Evolutionary conservation across 2,888 invertebrate species (phyloP), one percentile per base, ranked within the genome.

Genomic region (Maniola hyperantus): DNA sequence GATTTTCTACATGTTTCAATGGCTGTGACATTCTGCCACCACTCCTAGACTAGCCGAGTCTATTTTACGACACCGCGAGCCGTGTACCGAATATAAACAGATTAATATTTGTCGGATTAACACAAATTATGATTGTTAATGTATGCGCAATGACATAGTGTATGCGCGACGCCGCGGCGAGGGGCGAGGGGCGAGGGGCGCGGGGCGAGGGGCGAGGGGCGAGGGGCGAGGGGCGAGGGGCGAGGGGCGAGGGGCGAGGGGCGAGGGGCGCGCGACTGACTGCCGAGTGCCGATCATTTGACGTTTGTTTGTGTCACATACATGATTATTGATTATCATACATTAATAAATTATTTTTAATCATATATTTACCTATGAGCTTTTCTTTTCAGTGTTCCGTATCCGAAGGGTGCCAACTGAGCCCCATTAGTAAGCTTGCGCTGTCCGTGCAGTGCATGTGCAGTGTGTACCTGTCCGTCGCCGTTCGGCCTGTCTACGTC

Each of bases 61-160:
- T 55, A 71, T 57, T 64, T 67, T 61, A 67, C 61, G 55, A 64
- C 57, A 61, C 57, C 51, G 66, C 51, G 60, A 51, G 20, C 44
- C 72, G 72, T 72, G 73, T 66, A 59, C 58, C 60, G 73, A 68
- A 68, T 73, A 54, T 67, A 71, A 71, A 73, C 55, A 42, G 60
- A 66, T 58, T 62, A 59, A 67, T 64, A 67, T 61, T n/a, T 33
- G 53, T 62, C 55, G 68, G 72, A 73, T 73, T 69, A 68, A 70
- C 72, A 69, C 63, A 73, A 72, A 70, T 72, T 72, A 76, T 71
- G 70, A 73, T 74, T 73, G 67, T 73, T 73, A 72, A 71, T 59
- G 67, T 72, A 74, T 72, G 67, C 75, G 54, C 44, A n/a, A n/a
- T n/a, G n/a, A n/a, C n/a, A n/a, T 73, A 72, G 70, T 59, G 67